phyloP scores from a whole-genome alignment of 1,140 invertebrate species.

The Steinernema feltiae region DNA sequence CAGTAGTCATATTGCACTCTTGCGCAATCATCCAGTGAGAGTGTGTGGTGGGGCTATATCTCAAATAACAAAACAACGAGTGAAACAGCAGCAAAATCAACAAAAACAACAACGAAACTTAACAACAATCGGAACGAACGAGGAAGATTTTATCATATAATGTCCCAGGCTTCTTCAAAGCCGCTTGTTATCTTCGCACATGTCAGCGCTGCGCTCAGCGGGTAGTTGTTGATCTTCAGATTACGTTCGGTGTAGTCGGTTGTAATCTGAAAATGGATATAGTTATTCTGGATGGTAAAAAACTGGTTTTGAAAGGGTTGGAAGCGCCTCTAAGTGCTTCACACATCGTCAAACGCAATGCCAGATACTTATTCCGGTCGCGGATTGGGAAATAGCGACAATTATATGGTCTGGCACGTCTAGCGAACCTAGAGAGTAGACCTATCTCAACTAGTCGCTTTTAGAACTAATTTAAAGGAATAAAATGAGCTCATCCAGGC shows the following conservation, averaged over 20 bases:
- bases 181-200: constrained; percentile 92
- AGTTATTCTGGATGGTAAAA: constrained; percentile 29
- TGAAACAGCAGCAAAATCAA: background rate
- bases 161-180: constrained; percentile 90
- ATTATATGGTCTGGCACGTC: no score
- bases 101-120: background rate
- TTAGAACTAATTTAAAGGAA: no score
- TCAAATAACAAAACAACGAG: background rate
- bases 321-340: background rate
- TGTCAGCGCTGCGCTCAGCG: constrained; percentile 86
- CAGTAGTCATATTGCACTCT: no score
- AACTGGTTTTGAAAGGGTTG: no score
- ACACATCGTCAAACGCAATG: background rate
- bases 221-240: constrained; percentile 88
- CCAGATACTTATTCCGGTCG: no score
- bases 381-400: no score
- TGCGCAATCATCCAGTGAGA: no score
- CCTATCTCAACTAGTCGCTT: no score
- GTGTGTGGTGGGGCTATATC: no score
- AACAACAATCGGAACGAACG: background rate
- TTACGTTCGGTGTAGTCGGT: constrained; percentile 83
- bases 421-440: no score
- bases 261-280: constrained; percentile 65
- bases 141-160: constrained; percentile 59
- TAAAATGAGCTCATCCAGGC: background rate